phyloP scores from a whole-genome alignment of 2,113 vertebrate genomes.

The Phrynosoma blainvillii region DNA sequence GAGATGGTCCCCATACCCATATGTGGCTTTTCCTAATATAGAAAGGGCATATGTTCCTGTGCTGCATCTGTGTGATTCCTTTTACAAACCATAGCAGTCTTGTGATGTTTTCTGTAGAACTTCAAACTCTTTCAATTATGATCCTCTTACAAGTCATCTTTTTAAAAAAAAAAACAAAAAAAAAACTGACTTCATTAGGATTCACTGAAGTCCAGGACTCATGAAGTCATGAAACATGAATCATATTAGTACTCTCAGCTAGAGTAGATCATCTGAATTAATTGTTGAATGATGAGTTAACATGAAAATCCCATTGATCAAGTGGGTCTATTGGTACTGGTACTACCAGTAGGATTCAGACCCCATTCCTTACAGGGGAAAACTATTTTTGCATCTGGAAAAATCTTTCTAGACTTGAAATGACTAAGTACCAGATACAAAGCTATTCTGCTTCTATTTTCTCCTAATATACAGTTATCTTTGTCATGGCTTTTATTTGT shows the following conservation, averaged over 20 bases:
- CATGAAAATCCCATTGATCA: too few relatives aligned
- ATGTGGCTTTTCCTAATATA: not conserved
- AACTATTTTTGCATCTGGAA: not conserved
- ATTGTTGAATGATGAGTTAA: too few relatives aligned
- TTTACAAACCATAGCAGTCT: not conserved
- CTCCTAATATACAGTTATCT: not conserved
- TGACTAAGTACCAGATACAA: constrained; percentile 9
- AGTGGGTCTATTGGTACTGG: not conserved
- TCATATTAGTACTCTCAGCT: too few relatives aligned
- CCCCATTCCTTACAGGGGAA: not conserved
- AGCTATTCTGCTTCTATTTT: constrained; percentile 15
- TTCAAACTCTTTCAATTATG: too few relatives aligned
- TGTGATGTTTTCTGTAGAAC: too few relatives aligned
- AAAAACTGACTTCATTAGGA: too few relatives aligned
- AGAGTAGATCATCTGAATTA: too few relatives aligned
- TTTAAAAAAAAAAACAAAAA: too few relatives aligned
- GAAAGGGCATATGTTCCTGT: not conserved
- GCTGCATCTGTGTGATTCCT: too few relatives aligned
- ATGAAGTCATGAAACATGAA: too few relatives aligned
- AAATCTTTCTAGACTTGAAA: not conserved
- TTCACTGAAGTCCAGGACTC: too few relatives aligned
- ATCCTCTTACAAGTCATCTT: too few relatives aligned
- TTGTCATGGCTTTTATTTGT: not conserved
- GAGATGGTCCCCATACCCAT: not conserved
- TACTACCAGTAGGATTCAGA: not conserved